Base-by-base conservation (phyloP, 2,888 invertebrate species). In the Copidosoma aretas region DNA sequence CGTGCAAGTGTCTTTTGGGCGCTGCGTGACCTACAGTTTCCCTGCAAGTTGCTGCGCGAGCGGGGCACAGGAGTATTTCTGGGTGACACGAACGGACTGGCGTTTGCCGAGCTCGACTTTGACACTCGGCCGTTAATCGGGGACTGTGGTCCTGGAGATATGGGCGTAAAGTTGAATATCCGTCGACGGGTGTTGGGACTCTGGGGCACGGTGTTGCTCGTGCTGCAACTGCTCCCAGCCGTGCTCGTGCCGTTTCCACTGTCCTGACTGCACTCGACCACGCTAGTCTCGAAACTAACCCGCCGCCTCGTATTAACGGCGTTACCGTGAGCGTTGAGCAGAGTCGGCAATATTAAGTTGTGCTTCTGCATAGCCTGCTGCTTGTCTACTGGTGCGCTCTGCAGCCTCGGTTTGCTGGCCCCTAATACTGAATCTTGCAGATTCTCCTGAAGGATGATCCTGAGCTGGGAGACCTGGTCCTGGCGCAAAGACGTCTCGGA, bases 81-180 rank as follows among this genome's bases (percentile, higher is more conserved):
- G 0, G 94, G 94, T 75, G 93, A 93, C 17, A 94, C 93, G 82
- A 94, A 94, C 1, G 93, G 92, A 81, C 91, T 91, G 25, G 89
- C 91, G 62, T 89, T 90, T 0, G 90, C 89, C 75, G 91, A 91
- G 73, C 89, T 89, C 32, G 87, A 86, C 75, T 87, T 88, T 1
- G 88, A 88, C 25, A 86, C 85, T 22, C 84, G 82, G 15, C 85
- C 86, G 73, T 87, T 86, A 79, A 83, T 80, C 1, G 91, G 90
- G 1, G 90, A 90, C 76, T 89, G 89, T 54, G 91, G 89, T n/a
- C 90, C 90, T 12, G 93, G 93, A 46, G 93, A 93, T 79, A 95
- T 95, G 0, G 94, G 94, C 41, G 92, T 91, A 79, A 95, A 95
- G 82, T 91, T 93, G 80, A 93, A 94, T 79, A 92, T 91, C 80